Conservation (phyloP, 2,888 invertebrate genomes). For the Cheilosia grossa region DNA sequence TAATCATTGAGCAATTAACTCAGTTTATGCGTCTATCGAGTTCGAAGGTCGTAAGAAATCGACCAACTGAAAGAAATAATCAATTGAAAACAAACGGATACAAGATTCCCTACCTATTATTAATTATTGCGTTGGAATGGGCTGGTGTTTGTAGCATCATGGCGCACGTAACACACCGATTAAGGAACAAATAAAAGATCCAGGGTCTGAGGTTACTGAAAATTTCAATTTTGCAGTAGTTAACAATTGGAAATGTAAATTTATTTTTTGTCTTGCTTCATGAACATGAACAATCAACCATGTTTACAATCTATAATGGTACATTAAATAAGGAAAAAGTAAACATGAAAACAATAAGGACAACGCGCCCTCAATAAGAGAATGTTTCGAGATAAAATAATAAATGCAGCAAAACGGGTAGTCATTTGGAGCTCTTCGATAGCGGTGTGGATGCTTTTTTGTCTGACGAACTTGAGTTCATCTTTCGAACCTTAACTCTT, state of each 20-base stretch:
- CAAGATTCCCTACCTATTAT: too few relatives aligned
- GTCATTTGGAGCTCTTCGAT: constrained; percentile 29
- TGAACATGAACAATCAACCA: constrained; percentile 33
- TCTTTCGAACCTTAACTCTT: constrained; percentile 79
- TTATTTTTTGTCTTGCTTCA: constrained; percentile 34
- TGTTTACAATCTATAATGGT: constrained; percentile 14
- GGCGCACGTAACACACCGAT: too few relatives aligned
- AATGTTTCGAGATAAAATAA: constrained; percentile 1
- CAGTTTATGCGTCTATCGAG: too few relatives aligned
- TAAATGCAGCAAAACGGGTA: constrained; percentile 18
- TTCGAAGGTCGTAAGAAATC: too few relatives aligned
- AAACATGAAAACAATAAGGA: constrained; percentile 8
- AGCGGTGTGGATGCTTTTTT: constrained; percentile 15
- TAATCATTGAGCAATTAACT: too few relatives aligned
- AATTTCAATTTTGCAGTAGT: background rate
- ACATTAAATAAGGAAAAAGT: background rate
- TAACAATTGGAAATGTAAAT: constrained; percentile 34
- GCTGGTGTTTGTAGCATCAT: too few relatives aligned
- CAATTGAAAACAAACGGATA: too few relatives aligned
- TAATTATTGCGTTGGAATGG: too few relatives aligned
- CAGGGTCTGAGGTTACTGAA: background rate
- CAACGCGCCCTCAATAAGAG: background rate
- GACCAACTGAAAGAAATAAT: too few relatives aligned
- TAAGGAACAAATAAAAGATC: too few relatives aligned
- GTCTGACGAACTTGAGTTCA: constrained; percentile 64